Evolutionary conservation across 2,888 invertebrate species (phyloP), one percentile per base, ranked within the genome.

Genomic region (Catocala nupta): DNA sequence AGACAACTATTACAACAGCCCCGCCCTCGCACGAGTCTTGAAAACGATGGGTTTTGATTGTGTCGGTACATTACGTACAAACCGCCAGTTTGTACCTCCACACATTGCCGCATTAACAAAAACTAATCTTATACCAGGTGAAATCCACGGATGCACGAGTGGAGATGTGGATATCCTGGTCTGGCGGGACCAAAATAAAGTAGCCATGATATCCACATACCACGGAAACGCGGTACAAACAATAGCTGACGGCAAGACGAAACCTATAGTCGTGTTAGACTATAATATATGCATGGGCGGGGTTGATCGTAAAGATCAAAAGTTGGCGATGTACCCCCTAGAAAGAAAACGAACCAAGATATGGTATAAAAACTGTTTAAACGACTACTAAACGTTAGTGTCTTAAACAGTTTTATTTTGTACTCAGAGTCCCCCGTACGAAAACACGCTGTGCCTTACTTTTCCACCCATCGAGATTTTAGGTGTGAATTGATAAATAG

Each of bases 201-300:
- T 55, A 44, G 9, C 54, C n/a, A 45, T 45, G 33, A 45, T 55
- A 5, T 55, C 54, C 33, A 55, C 54, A 45, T 55, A 55, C 45
- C 54, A 55, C 12, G 54, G 54, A n/a, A n/a, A n/a, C n/a, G n/a
- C n/a, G n/a, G n/a, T n/a, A n/a, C n/a, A n/a, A n/a, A n/a, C n/a
- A n/a, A n/a, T n/a, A n/a, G n/a, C n/a, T n/a, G n/a, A n/a, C n/a
- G n/a, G n/a, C n/a, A n/a, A n/a, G n/a, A n/a, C n/a, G n/a, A n/a
- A n/a, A n/a, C n/a, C n/a, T n/a, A n/a, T n/a, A 9, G 39, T n/a
- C 43, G 43, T n/a, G 6, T 7, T 5, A 7, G 36, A 36, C 36
- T 36, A 36, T 7, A 36, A 36, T 7, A 10, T 16, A 13, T 12
- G 8, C 8, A 42, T 5, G 9, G 16, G 12, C 16, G 13, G 12